Conservation (phyloP, 2,113 vertebrate species). For the Gulo gulo region DNA sequence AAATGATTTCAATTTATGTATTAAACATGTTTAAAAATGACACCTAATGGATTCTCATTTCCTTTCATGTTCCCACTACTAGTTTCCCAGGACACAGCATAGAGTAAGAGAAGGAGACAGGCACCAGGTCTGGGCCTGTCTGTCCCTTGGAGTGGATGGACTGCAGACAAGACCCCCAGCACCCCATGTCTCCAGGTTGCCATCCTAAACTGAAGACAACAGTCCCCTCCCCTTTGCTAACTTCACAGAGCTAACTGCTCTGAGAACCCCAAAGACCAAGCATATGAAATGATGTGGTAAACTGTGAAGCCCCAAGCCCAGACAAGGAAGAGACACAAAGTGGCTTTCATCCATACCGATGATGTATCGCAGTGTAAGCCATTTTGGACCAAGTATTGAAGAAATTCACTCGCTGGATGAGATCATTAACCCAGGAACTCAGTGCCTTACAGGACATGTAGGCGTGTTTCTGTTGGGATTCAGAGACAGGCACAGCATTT, state of each 20-base stretch:
- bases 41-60: not conserved
- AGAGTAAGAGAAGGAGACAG: not conserved
- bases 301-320: not conserved
- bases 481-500: not conserved
- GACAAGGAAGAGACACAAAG: fast-evolving
- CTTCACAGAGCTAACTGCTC: not conserved
- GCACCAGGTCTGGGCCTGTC: not conserved
- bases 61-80: not conserved
- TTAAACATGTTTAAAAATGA: not conserved
- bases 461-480: conserved; percentile 68
- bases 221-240: not conserved
- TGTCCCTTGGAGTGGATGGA: not conserved
- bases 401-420: conserved; percentile 76
- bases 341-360: conserved; percentile 54
- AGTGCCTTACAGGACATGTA: conserved; percentile 76
- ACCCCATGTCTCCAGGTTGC: not conserved
- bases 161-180: not conserved
- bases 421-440: conserved; percentile 78
- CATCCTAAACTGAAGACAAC: not conserved
- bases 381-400: conserved; percentile 79
- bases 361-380: conserved; percentile 45
- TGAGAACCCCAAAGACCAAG: not conserved
- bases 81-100: not conserved
- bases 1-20: not conserved
- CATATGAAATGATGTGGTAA: not conserved